Conservation (phyloP, 2,113 vertebrate genomes). For the Myrmophylax atrothorax region DNA sequence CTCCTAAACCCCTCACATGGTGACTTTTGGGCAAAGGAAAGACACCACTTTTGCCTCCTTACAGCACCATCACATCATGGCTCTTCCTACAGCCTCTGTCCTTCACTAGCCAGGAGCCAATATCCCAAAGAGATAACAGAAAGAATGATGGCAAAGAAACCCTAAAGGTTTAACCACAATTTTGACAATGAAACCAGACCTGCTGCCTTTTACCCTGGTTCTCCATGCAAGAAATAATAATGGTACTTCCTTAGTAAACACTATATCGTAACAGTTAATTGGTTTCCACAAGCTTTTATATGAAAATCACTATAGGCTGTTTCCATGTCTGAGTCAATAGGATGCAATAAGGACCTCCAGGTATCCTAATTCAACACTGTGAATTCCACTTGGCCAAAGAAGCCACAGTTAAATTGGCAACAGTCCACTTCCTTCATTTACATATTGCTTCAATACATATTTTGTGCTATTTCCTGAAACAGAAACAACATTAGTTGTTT, state of each 20-base stretch:
- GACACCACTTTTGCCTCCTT: background rate
- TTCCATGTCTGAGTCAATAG: background rate
- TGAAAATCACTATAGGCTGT: background rate
- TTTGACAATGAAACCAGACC: background rate
- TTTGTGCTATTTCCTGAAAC: background rate
- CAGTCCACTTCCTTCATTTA: background rate
- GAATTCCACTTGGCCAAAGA: background rate
- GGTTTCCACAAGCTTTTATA: background rate
- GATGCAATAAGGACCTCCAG: background rate
- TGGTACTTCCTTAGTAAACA: background rate
- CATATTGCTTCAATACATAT: background rate
- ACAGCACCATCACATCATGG: background rate
- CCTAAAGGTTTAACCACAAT: background rate
- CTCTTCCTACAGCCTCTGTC: fast-evolving
- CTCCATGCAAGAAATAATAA: background rate
- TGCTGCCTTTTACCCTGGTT: background rate
- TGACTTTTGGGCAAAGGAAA: background rate
- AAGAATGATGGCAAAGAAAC: background rate
- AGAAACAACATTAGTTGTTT: background rate
- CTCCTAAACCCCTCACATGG: background rate
- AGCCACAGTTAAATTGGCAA: background rate
- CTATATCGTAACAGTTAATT: fast-evolving
- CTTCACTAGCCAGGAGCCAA: background rate
- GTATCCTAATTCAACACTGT: background rate
- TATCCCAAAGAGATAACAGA: background rate